Evolutionary conservation across 2,888 invertebrate species (phyloP).

Genomic region (Parapristionchus giblindavisi): DNA sequence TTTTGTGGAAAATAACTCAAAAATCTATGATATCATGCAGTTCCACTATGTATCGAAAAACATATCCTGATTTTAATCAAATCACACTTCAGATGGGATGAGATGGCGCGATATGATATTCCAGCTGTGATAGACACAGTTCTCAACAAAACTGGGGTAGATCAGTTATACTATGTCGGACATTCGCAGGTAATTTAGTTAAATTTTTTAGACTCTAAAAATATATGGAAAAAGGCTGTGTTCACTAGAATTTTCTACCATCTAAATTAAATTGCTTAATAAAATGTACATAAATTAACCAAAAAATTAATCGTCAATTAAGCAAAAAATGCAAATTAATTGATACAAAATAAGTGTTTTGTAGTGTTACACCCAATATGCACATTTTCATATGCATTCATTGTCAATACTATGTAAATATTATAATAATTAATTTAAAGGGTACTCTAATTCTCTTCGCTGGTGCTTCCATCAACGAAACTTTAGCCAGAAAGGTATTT

Average conservation of each 20-base stretch:
- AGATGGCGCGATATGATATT: slow-evolving; percentile 21
- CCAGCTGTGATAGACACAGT: slow-evolving; percentile 2
- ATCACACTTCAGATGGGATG: slow-evolving; percentile 19
- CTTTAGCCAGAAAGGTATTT: background rate
- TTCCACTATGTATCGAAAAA: too few species aligned
- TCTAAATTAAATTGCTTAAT: too few species aligned
- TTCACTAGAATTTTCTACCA: too few species aligned
- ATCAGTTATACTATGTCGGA: background rate
- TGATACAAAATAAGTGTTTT: too few species aligned
- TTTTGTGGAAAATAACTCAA: too few species aligned
- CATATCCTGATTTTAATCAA: too few species aligned
- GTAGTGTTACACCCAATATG: background rate
- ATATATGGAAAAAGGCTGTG: too few species aligned
- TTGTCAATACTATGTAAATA: background rate
- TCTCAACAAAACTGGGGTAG: background rate
- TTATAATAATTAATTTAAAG: background rate
- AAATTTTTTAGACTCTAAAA: background rate
- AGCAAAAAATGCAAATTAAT: too few species aligned
- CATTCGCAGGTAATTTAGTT: slow-evolving; percentile 1
- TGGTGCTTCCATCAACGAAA: background rate
- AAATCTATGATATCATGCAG: too few species aligned
- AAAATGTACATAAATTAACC: too few species aligned
- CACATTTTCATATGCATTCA: background rate
- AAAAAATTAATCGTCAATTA: too few species aligned
- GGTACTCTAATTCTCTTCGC: slow-evolving; percentile 3